Percentiles rank a stretch among this genome's conserved stretches.
These are phyloP conservation scores for Isaurus tuberculatus DNA, from an alignment of 92 coral and sea anemone genomes.

Conservation along the genomic window DNA sequence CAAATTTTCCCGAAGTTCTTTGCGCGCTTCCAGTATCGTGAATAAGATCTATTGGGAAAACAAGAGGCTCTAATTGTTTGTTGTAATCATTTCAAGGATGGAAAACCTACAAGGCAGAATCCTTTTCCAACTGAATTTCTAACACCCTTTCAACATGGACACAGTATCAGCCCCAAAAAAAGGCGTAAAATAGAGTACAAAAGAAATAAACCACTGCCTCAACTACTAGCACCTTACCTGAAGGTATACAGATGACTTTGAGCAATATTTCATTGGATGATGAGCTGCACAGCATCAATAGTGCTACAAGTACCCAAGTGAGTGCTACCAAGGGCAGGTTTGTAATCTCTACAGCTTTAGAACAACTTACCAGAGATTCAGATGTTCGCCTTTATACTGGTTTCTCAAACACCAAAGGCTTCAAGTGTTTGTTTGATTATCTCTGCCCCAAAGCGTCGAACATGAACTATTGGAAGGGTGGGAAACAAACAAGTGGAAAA, in stretches of 20 bases:
- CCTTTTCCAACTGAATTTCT: constrained; percentile 18
- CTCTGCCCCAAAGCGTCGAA: constrained; percentile 48
- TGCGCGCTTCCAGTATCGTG: too few relatives aligned
- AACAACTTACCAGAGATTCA: constrained; percentile 45
- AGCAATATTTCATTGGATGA: constrained; percentile 17
- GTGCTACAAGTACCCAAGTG: constrained; percentile 19
- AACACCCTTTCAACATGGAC: constrained; percentile 23
- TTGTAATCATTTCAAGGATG: constrained; percentile 29
- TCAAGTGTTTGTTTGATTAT: constrained; percentile 45
- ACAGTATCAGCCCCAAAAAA: constrained; percentile 15
- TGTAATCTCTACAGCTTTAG: constrained; percentile 30
- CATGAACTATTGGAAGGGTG: constrained; percentile 58
- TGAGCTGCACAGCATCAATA: constrained; percentile 15
- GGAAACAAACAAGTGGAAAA: constrained; percentile 37
- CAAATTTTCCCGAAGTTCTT: too few relatives aligned
- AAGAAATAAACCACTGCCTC: constrained; percentile 19
- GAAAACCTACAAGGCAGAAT: constrained; percentile 25
- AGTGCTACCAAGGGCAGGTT: constrained; percentile 28
- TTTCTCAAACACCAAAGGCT: constrained; percentile 45
- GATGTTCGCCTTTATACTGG: constrained; percentile 45
- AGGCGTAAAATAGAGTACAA: constrained; percentile 5
- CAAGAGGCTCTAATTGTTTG: constrained; percentile 26
- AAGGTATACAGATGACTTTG: constrained; percentile 18
- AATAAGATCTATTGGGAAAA: constrained; percentile 15
- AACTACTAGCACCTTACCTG: constrained; percentile 39